Evolutionary conservation across 37 sponge, comb jelly and placozoan genomes (phyloP), one percentile per base, ranked within the genome.

Genomic region (Theonella swinhoei): DNA sequence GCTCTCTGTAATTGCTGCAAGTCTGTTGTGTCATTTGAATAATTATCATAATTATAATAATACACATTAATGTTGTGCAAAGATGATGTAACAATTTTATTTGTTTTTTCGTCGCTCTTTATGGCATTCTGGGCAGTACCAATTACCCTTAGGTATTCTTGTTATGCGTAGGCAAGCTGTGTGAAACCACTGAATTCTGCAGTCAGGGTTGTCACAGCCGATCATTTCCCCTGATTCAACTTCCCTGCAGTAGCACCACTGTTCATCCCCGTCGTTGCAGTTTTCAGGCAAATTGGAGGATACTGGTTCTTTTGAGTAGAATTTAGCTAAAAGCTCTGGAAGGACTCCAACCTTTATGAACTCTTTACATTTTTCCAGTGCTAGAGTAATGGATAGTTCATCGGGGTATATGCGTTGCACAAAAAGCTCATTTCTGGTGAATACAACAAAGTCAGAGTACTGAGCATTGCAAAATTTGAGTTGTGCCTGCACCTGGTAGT

Each of bases 401-500:
- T 80, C 68, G 1, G 79, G 78, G 29, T 78, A 68, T 28, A 82
- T 60, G 14, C 81, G 41, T 43, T 84, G 75, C 9, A 85, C 63
- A 20, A 82, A 43, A 39, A 80, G 23, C 26, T 75, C 71, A 4
- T 58, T 75, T 26, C 73, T 69, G 2, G 42, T 70, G 78, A 78
- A 88, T 5, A 80, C 83, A 38, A 88, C 67, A 36, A 88, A 88
- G 47, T 88, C 83, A 61, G 72, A 66, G 61, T 82, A 88, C 8
- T 70, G 36, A 39, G 64, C 89, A 71, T 40, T 34, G 60, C 83
- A 82, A 28, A 82, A 41, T 39, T 83, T 62, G 22, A 89, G 47
- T 76, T 85, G 90, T 58, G 76, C 70, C 62, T 89, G 90, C 23
- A 90, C 91, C 81, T 90, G 91, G 41, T 86, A 86, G 54, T 86